phyloP scores from a whole-genome alignment of 2,113 vertebrate species.

The Stegostoma tigrinum region DNA sequence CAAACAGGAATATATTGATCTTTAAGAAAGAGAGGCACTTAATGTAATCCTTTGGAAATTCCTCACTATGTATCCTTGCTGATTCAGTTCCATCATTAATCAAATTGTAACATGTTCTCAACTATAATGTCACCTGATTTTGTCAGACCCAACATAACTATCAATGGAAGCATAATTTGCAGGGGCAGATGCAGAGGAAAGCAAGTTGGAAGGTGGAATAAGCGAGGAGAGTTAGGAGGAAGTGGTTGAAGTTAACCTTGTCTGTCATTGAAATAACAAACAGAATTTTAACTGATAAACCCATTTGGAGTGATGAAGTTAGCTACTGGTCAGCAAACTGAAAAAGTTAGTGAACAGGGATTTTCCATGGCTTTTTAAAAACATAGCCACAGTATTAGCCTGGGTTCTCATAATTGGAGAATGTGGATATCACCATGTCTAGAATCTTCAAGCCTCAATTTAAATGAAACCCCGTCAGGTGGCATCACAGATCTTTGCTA shows the following conservation, averaged over 20 bases:
- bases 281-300: background rate
- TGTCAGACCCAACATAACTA: background rate
- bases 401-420: too few relatives aligned
- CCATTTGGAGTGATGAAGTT: too few relatives aligned
- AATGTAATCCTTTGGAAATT: background rate
- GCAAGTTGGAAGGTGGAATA: background rate
- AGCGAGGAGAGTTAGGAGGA: background rate
- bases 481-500: too few relatives aligned
- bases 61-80: background rate
- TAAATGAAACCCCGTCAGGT: too few relatives aligned
- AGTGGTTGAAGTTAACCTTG: background rate
- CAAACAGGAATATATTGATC: background rate
- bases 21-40: background rate
- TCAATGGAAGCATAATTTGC: background rate
- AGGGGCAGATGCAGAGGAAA: background rate
- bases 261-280: background rate
- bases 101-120: background rate
- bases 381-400: too few relatives aligned
- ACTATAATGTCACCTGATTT: background rate
- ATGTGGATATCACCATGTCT: too few relatives aligned
- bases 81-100: background rate
- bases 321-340: too few relatives aligned
- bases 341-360: too few relatives aligned
- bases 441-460: too few relatives aligned
- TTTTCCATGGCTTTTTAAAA: too few relatives aligned